A percentile compares a stretch with the other conserved stretches of the same genome.
phyloP scores from a whole-genome alignment of 2,888 invertebrate genomes.

The Sialis lutaria region DNA sequence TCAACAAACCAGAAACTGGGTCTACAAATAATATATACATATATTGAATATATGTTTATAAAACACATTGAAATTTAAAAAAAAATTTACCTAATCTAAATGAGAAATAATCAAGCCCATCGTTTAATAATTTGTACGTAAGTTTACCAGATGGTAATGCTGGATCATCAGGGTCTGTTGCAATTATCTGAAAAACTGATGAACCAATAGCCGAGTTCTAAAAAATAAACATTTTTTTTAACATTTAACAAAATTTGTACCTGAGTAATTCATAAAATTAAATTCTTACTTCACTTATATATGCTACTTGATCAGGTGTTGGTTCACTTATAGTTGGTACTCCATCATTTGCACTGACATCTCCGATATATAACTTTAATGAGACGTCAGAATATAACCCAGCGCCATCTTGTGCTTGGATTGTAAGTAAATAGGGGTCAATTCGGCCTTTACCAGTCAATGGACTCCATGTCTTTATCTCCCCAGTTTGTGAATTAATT shows the following conservation, averaged over 20 bases:
- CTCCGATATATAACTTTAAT: slow-evolving; percentile 52
- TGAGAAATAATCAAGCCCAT: slow-evolving; percentile 40
- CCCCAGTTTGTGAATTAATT: slow-evolving; percentile 47
- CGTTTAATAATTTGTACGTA: slow-evolving; percentile 51
- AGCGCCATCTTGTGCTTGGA: slow-evolving; percentile 54
- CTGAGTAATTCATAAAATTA: slow-evolving; percentile 4
- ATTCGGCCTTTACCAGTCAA: slow-evolving; percentile 61
- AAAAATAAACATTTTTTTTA: not conserved
- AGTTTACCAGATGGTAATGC: slow-evolving; percentile 57
- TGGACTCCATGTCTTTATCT: slow-evolving; percentile 42
- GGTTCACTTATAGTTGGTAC: slow-evolving; percentile 59
- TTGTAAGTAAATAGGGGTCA: slow-evolving; percentile 48
- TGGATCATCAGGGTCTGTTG: slow-evolving; percentile 62
- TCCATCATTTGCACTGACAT: slow-evolving; percentile 66
- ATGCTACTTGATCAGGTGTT: slow-evolving; percentile 47
- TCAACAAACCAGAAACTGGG: slow-evolving; percentile 50
- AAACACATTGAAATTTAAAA: not conserved
- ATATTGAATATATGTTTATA: not conserved
- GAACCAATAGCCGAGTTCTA: slow-evolving; percentile 57
- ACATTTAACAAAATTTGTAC: not conserved
- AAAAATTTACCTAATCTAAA: slow-evolving; percentile 37
- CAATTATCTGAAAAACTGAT: slow-evolving; percentile 57
- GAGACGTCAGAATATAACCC: slow-evolving; percentile 42
- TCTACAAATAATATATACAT: slow-evolving; percentile 23
- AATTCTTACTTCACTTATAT: slow-evolving; percentile 43